A percentile compares a stretch with the other conserved stretches of the same genome.
These are phyloP conservation scores for Drosophila paracracens DNA, from an alignment of 2,888 invertebrate genomes.

Conservation along the genomic window DNA sequence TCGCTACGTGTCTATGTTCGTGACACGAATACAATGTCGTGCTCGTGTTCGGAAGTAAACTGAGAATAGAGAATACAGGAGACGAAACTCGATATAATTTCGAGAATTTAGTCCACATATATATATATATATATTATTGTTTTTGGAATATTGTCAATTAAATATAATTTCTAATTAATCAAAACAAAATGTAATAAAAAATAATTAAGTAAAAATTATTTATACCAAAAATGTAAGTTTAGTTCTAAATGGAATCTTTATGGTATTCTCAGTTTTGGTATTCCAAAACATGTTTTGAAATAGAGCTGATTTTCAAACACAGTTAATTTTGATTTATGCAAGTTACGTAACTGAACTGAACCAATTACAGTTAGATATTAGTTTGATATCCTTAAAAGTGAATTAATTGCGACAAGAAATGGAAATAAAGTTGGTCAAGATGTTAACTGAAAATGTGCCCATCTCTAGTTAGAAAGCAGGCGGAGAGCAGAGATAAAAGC, in stretches of 20 bases:
- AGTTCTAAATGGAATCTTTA: neutral
- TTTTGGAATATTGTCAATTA: neutral
- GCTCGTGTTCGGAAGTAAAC: neutral
- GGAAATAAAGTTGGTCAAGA: neutral
- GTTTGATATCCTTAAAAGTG: neutral
- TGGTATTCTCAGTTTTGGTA: neutral
- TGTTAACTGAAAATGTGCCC: neutral
- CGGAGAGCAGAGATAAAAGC: constrained; percentile 1
- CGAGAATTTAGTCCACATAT: neutral
- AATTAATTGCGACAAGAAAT: neutral
- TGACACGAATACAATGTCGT: neutral
- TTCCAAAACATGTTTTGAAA: no score
- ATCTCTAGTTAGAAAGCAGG: constrained; percentile 35
- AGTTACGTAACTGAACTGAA: neutral
- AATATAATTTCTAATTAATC: no score
- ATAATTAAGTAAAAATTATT: neutral
- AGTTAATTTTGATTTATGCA: neutral
- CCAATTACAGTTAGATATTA: neutral
- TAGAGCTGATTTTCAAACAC: no score
- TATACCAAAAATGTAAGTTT: neutral
- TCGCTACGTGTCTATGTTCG: neutral
- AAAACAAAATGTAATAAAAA: neutral
- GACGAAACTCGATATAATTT: neutral
- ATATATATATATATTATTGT: neutral
- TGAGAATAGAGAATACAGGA: neutral